A percentile compares a stretch with the other conserved stretches of the same genome.
phyloP scores from a whole-genome alignment of 2,797 vertebrate species.

The Kryptopterus vitreolus region DNA sequence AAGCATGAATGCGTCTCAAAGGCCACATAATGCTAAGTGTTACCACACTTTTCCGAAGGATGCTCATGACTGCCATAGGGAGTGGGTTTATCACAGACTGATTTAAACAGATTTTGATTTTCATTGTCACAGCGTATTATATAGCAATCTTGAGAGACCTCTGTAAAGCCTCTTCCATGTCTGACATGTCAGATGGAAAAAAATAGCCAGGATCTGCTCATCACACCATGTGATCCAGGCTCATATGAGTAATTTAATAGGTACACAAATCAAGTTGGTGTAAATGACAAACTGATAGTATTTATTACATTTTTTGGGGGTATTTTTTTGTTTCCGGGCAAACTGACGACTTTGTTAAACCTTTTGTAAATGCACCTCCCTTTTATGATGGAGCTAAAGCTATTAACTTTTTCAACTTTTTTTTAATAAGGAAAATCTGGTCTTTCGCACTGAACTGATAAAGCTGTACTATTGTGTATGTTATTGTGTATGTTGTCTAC shows the following conservation, averaged over 20 bases:
- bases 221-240: neutral
- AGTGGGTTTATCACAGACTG: too few species aligned
- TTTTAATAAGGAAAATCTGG: neutral
- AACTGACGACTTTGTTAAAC: neutral
- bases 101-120: neutral
- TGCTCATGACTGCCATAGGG: neutral
- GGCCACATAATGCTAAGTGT: too few species aligned
- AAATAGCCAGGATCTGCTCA: neutral
- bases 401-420: constrained; percentile 32
- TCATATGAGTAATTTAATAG: neutral
- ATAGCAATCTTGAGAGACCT: neutral
- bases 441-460: neutral
- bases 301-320: neutral
- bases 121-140: neutral
- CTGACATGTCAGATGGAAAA: neutral
- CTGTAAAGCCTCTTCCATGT: neutral
- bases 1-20: too few species aligned
- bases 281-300: neutral
- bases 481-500: neutral
- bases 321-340: neutral
- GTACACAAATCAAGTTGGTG: neutral
- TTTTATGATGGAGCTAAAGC: neutral
- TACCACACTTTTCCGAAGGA: neutral
- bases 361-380: constrained; percentile 21
- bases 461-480: constrained; percentile 7